These are phyloP conservation scores for Lomographa bimaculata DNA, from an alignment of 2,888 invertebrate genomes.

Conservation along the genomic window DNA sequence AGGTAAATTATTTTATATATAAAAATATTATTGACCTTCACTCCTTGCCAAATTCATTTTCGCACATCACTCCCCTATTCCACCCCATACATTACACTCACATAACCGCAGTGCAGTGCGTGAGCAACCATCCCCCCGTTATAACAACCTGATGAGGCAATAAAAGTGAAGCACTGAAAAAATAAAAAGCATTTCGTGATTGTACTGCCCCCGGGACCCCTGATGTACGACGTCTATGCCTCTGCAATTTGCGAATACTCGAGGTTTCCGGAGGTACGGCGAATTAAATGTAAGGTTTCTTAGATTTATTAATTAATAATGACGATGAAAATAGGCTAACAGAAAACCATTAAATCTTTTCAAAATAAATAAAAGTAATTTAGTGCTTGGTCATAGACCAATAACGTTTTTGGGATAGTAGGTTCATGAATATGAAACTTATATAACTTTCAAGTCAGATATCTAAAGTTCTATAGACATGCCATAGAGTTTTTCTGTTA, in stretches of 20 bases:
- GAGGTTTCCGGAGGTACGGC: constrained; percentile 28
- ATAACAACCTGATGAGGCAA: constrained; percentile 71
- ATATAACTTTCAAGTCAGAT: too few relatives aligned
- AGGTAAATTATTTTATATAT: too few relatives aligned
- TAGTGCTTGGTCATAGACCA: too few relatives aligned
- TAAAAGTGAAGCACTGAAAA: constrained; percentile 65
- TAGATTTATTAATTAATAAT: not conserved
- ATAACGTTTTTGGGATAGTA: too few relatives aligned
- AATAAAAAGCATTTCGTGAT: constrained; percentile 79
- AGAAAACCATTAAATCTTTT: too few relatives aligned
- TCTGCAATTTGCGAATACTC: constrained; percentile 55
- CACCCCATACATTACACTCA: constrained; percentile 11
- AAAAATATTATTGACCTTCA: too few relatives aligned
- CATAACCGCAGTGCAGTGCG: constrained; percentile 35
- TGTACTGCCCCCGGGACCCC: constrained; percentile 53
- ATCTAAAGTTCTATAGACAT: too few relatives aligned
- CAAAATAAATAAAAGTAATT: too few relatives aligned
- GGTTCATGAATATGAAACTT: too few relatives aligned
- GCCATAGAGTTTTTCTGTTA: too few relatives aligned
- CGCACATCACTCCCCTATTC: not conserved
- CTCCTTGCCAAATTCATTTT: too few relatives aligned
- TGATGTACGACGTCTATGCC: constrained; percentile 44
- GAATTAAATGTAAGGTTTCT: constrained; percentile 25
- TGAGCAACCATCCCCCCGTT: constrained; percentile 30
- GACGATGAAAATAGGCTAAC: too few relatives aligned